Conservation (phyloP, 2,797 vertebrate species). For the Paratrypauchen microcephalus region DNA sequence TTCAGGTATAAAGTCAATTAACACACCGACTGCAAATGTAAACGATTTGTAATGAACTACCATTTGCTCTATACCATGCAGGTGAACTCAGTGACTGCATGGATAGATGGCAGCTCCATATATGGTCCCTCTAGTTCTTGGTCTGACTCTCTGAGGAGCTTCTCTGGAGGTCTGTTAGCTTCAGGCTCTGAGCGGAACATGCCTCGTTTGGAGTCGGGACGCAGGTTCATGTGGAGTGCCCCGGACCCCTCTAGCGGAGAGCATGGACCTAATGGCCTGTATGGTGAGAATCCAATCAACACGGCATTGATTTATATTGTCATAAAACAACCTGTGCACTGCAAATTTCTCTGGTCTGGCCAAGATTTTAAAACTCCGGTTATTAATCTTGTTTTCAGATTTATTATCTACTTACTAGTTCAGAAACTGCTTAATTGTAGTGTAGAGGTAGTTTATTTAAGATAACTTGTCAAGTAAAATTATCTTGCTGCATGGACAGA, state of each 20-base stretch:
- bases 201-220: slow-evolving; percentile 66
- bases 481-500: no score
- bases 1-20: slow-evolving; percentile 69
- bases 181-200: slow-evolving; percentile 66
- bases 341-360: no score
- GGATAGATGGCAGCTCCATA: slow-evolving; percentile 97
- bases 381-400: no score
- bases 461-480: no score
- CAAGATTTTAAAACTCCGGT: no score
- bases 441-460: no score
- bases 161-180: slow-evolving; percentile 80
- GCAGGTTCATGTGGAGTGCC: slow-evolving; percentile 85
- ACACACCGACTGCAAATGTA: neutral
- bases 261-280: slow-evolving; percentile 74
- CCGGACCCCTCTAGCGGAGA: slow-evolving; percentile 83
- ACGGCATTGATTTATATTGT: neutral
- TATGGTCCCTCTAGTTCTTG: slow-evolving; percentile 90
- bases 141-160: slow-evolving; percentile 88
- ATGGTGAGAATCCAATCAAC: slow-evolving; percentile 71
- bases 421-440: no score
- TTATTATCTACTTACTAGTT: no score
- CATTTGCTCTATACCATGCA: slow-evolving; percentile 47
- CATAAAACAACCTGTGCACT: neutral
- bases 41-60: neutral
- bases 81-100: slow-evolving; percentile 88